A percentile compares a stretch with the other conserved stretches of the same genome.
phyloP scores from a whole-genome alignment of 2,797 vertebrate species.

The Macropus fuliginosus region DNA sequence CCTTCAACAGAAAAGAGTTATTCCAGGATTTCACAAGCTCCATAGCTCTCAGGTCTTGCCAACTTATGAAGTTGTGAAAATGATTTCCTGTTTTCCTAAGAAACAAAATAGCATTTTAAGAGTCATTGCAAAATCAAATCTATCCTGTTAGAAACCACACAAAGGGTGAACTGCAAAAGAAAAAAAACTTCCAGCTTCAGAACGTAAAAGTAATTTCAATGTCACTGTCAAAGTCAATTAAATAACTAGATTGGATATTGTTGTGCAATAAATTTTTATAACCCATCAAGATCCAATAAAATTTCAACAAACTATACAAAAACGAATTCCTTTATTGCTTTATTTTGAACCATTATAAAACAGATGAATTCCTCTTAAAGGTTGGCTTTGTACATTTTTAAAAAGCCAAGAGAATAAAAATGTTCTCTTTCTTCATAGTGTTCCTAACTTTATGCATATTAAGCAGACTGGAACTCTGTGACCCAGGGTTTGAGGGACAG shows the following conservation, averaged over 20 bases:
- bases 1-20: slow-evolving; percentile 91
- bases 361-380: not conserved
- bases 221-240: slow-evolving; percentile 8
- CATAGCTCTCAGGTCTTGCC: slow-evolving; percentile 94
- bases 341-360: slow-evolving; percentile 25
- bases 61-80: slow-evolving; percentile 98
- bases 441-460: not conserved
- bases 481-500: not conserved
- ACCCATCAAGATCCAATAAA: not conserved
- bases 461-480: not conserved
- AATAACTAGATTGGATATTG: slow-evolving; percentile 26
- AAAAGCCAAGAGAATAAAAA: not conserved
- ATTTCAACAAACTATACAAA: not conserved
- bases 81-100: slow-evolving; percentile 92
- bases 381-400: not conserved
- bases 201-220: not conserved
- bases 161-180: slow-evolving; percentile 14
- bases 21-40: slow-evolving; percentile 95
- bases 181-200: slow-evolving; percentile 31
- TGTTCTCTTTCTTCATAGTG: not conserved
- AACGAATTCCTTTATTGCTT: slow-evolving; percentile 19
- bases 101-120: slow-evolving; percentile 69
- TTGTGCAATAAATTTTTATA: slow-evolving; percentile 16
- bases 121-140: slow-evolving; percentile 34
- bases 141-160: not conserved